Conservation (phyloP, 2,113 vertebrate species). For the Ploceus nigricollis region DNA sequence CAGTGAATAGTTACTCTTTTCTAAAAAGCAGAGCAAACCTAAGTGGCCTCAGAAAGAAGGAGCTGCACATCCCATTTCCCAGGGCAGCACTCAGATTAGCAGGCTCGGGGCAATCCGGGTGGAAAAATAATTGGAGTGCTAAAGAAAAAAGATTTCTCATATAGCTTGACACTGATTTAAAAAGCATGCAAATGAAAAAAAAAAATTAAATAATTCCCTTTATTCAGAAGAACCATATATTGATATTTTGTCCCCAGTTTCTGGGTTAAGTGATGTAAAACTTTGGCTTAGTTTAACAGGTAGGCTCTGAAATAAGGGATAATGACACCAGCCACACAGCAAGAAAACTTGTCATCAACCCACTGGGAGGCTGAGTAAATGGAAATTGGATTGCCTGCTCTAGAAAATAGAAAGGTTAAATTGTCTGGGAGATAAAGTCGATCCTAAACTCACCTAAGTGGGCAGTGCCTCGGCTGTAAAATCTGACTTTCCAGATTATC, state of each 20-base stretch:
- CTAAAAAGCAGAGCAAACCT: neutral
- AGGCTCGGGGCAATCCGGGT: neutral
- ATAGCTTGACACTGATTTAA: neutral
- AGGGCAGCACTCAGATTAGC: neutral
- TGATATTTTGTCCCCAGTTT: neutral
- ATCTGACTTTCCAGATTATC: neutral
- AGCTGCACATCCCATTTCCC: neutral
- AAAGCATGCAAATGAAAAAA: neutral
- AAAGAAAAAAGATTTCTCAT: neutral
- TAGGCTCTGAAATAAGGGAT: neutral
- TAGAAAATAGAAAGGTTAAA: conserved; percentile 25
- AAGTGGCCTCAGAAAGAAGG: neutral
- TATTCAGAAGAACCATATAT: neutral
- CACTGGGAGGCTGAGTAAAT: neutral
- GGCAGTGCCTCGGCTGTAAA: neutral
- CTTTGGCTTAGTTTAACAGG: neutral
- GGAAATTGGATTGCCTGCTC: neutral
- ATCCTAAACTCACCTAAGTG: conserved; percentile 3
- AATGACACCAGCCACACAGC: neutral
- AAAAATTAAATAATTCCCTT: neutral
- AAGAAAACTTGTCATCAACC: neutral
- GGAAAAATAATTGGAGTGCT: neutral
- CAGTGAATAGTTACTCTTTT: neutral
- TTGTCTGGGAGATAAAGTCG: neutral
- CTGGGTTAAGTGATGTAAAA: neutral